phyloP scores from a whole-genome alignment of 1,140 invertebrate genomes.

The Calycopis cecrops region DNA sequence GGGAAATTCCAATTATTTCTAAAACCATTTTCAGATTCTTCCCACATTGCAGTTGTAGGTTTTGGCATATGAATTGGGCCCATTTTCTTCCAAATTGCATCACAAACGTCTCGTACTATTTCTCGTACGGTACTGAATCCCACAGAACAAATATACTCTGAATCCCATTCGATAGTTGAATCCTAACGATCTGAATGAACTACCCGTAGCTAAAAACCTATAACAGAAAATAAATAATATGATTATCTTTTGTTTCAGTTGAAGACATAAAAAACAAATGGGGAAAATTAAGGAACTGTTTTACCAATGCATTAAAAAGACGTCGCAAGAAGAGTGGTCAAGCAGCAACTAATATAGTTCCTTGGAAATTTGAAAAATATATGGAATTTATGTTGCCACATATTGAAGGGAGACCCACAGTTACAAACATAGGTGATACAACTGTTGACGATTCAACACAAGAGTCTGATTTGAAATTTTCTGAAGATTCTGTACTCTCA shows the following conservation, averaged over 20 bases:
- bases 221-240: too few relatives aligned
- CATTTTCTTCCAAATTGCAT: too few relatives aligned
- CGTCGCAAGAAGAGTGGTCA: too few relatives aligned
- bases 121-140: too few relatives aligned
- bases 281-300: slow-evolving; percentile 27
- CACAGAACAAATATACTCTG: too few relatives aligned
- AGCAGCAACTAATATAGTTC: slow-evolving; percentile 18
- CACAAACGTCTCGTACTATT: too few relatives aligned
- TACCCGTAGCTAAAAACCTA: too few relatives aligned
- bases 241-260: too few relatives aligned
- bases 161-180: background rate
- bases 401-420: slow-evolving; percentile 18
- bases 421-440: slow-evolving; percentile 19
- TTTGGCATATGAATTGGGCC: too few relatives aligned
- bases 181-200: slow-evolving; percentile 10
- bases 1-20: too few relatives aligned
- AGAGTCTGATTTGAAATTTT: slow-evolving; percentile 19
- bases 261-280: slow-evolving; percentile 22
- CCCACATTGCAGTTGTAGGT: too few relatives aligned
- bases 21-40: too few relatives aligned
- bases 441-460: slow-evolving; percentile 16
- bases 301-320: slow-evolving; percentile 26
- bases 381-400: slow-evolving; percentile 23
- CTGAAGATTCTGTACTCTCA: slow-evolving; percentile 17
- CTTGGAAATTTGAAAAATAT: slow-evolving; percentile 25